Base-by-base conservation (phyloP, 2,797 vertebrate genomes). In the Pterois miles region DNA sequence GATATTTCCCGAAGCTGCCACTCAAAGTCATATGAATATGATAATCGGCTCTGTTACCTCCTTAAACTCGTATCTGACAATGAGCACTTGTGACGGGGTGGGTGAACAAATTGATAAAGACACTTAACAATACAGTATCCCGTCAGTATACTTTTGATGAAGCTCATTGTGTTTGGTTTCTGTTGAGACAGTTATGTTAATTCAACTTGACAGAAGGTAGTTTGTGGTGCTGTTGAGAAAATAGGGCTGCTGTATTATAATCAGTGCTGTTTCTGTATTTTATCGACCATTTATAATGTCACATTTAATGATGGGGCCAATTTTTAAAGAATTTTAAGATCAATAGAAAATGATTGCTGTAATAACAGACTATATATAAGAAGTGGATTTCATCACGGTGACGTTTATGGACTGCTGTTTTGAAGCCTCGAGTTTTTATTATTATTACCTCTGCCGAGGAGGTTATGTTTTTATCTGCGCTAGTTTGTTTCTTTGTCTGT, bases 51-150 rank as follows among this genome's bases (percentile, higher is more conserved):
- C 16, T 48, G 6, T 58, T 43, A 34, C 23, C 43, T 25, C 71
- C 6, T 60, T 33, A 4, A 31, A 14, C 48, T 43, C 29, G 2
- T 40, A 36, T 69, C 68, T 71, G 36, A 66, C 22, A 50, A n/a
- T 36, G 16, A 38, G 16, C 53, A 27, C 34, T 58, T 22, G 10
- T 13, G 29, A 43, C 27, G 2, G 16, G 11, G 22, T 46, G 18
- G 20, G 16, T 66, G 53, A 69, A 50, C 12, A 60, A 33, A 62
- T 54, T 27, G 74, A 70, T 48, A 69, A 52, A 59, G 65, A 68
- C 46, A 31, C 10, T 20, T 5, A 22, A 23, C 52, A 43, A 48
- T 48, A 12, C 62, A 69, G 34, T 34, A 38, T 18, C 56, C 27
- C 13, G 29, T 38, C 18, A 66, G 14, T 14, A 22, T 12, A 29